Evolutionary conservation across 2,797 vertebrate genomes (phyloP), one percentile per base, ranked within the genome.

Genomic region (Borostomias antarcticus): DNA sequence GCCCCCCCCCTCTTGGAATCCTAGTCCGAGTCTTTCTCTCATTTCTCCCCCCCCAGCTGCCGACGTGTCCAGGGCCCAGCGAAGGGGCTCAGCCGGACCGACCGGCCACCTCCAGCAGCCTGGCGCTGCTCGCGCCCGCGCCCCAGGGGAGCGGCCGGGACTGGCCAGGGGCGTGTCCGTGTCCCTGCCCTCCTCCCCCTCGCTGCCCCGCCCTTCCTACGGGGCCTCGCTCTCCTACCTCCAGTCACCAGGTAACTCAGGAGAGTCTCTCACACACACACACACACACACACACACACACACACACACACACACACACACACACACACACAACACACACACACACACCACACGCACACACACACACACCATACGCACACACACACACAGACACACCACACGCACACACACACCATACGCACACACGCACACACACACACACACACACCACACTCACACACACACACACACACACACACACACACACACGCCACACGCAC

Each of bases 111-210:
- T 70, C 71, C 82, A 74, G 4, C 90, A 91, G 26, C 81, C 63
- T 21, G 74, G 86, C 15, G 0, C 45, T 3, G 69, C 78, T 25
- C 69, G 62, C 23, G 81, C 84, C 33, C 78, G 84, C 0, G 58
- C 70, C 67, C 70, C 85, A 0, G 85, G 79, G 45, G 93, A 91
- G 56, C 82, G 74, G 61, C 84, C 72, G 71, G 93, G 88, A 67
- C 67, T 97, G 82, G 90, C 94, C 60, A 97, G 94, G 86, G 96
- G 96, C 1, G 91, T 94, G 63, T 99, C 98, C 1, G 93, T 98
- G 85, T 99, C 98, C 0, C 80, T 99, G 69, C 98, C 98, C 0
- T 96, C 96, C n/a, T 99, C 98, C 0, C 98, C 97, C n/a, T 88
- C 98, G 73, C 91, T 98, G 65, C 95, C 96, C 25, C 94, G 95